These are phyloP conservation scores for Perizoma affinitatum DNA, from an alignment of 2,888 invertebrate species.

Conservation along the genomic window DNA sequence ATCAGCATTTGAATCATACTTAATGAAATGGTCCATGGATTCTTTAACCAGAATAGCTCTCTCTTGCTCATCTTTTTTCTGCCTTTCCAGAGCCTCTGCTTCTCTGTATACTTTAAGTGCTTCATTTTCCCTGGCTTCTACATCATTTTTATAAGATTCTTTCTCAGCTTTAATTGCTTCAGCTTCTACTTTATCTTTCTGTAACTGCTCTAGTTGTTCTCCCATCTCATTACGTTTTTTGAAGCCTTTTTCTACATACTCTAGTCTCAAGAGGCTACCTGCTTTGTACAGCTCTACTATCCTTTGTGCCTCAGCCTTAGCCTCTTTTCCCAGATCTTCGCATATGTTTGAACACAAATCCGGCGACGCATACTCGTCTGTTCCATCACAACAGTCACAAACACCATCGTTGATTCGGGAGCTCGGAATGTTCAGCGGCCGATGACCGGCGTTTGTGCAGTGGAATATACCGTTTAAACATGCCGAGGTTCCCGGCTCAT, in stretches of 20 bases:
- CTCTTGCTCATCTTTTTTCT: slow-evolving; percentile 84
- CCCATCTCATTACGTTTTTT: slow-evolving; percentile 89
- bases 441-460: slow-evolving; percentile 90
- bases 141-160: slow-evolving; percentile 87
- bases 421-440: slow-evolving; percentile 90
- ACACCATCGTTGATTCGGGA: slow-evolving; percentile 96
- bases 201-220: slow-evolving; percentile 87
- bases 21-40: slow-evolving; percentile 89
- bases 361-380: slow-evolving; percentile 90
- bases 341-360: slow-evolving; percentile 91
- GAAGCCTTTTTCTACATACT: slow-evolving; percentile 90
- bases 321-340: slow-evolving; percentile 90
- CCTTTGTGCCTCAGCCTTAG: slow-evolving; percentile 89
- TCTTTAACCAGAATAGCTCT: slow-evolving; percentile 84
- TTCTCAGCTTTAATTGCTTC: slow-evolving; percentile 91
- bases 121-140: slow-evolving; percentile 89
- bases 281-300: slow-evolving; percentile 89
- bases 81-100: slow-evolving; percentile 86
- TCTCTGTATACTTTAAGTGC: slow-evolving; percentile 91
- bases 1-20: slow-evolving; percentile 92
- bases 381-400: slow-evolving; percentile 97
- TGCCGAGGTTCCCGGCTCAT: slow-evolving; percentile 97
- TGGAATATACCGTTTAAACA: slow-evolving; percentile 95
- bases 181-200: slow-evolving; percentile 90
- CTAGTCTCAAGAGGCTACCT: slow-evolving; percentile 90